Percentiles rank a stretch among this genome's conserved stretches.
Conservation (phyloP, 2,888 invertebrate species). For the Synanthedon formicaeformis region DNA sequence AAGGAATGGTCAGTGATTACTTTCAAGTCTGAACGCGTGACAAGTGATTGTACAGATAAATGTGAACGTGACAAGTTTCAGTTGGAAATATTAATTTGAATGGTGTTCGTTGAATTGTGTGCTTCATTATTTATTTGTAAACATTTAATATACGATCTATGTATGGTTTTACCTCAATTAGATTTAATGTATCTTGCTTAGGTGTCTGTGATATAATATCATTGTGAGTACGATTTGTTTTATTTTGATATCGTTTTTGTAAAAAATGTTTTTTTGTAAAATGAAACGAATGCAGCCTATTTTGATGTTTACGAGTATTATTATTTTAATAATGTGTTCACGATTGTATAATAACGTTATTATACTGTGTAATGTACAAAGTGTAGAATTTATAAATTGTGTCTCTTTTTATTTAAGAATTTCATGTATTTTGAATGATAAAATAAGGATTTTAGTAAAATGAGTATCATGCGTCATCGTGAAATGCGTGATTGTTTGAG, state of each 20-base stretch:
- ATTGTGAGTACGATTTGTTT: constrained; percentile 34
- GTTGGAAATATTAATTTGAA: constrained; percentile 20
- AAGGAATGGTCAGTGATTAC: constrained; percentile 54
- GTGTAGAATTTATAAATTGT: too few species aligned
- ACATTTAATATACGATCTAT: constrained; percentile 24
- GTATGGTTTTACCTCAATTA: constrained; percentile 38
- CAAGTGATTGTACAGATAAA: constrained; percentile 6
- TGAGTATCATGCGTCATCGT: too few species aligned
- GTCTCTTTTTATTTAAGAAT: too few species aligned
- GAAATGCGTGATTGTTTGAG: too few species aligned
- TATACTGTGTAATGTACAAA: too few species aligned
- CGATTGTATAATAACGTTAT: too few species aligned
- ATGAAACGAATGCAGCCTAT: too few species aligned
- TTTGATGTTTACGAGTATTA: too few species aligned
- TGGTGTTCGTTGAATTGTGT: constrained; percentile 26
- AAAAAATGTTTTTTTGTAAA: constrained; percentile 10
- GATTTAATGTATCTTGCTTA: constrained; percentile 53
- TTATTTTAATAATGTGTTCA: too few species aligned
- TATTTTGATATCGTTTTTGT: constrained; percentile 21
- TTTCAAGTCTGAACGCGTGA: constrained; percentile 48
- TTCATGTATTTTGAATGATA: too few species aligned
- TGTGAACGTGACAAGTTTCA: constrained; percentile 7
- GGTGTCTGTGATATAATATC: constrained; percentile 61
- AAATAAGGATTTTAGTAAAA: too few species aligned
- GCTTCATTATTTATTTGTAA: constrained; percentile 42